Evolutionary conservation across 2,797 vertebrate genomes (phyloP), one percentile per base, ranked within the genome.

Genomic region (Ptychobarbus kaznakovi): DNA sequence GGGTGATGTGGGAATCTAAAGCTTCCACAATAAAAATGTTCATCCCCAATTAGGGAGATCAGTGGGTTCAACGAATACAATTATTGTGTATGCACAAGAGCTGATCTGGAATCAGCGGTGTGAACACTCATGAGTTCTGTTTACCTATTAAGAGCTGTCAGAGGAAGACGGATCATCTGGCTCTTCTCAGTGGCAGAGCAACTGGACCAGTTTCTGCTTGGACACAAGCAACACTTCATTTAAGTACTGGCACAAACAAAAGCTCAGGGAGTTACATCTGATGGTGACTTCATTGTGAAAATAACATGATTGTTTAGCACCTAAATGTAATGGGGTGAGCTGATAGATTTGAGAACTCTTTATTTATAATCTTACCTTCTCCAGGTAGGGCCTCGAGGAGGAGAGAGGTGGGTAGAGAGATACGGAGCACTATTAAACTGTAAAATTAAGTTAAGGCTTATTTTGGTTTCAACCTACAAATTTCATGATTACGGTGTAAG

Each of bases 121-220:
- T n/a, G n/a, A 63, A 49, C 65, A 63, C 76, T 82, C 61, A 80
- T 22, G 44, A 82, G 72, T 56, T 85, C 53, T 69, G 20, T 22
- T 95, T 90, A 96, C 96, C 96, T 96, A 93, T 95, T 96, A 81
- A 96, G 94, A 9, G 95, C 92, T 0, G 93, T 93, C 0, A 94
- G 92, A 0, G 96, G 94, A 38, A 95, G 92, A 63, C 94, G 87
- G 66, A 95, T 95, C 81, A 95, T 87, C 53, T 96, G 95, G 76
- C 94, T 94, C 83, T 95, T 95, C 85, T 96, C 95, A 87, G 92
- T 87, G 0, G 94, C 93, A 75, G 94, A 94, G 89, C 90, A 95
- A 51, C 91, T 88, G 12, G 87, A 86, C 95, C 95, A 96, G 79
- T 95, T 94, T 93, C 96, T 2, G 81, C 0, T 5, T 66, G 1